Evolutionary conservation across 2,888 invertebrate species (phyloP).

Genomic region (Scaptodrosophila latifasciaeformis): DNA sequence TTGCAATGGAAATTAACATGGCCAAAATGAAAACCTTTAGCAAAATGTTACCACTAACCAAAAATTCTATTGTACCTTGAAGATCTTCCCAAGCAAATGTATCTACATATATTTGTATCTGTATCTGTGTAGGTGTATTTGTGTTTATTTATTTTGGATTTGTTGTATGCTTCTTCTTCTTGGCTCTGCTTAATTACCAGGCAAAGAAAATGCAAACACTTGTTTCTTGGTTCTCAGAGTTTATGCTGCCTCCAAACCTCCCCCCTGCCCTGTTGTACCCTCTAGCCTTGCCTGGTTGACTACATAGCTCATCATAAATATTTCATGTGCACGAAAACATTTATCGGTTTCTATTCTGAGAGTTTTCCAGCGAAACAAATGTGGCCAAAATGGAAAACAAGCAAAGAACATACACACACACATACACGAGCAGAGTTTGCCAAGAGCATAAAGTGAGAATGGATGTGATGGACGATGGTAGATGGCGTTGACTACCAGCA

Average conservation of each 20-base stretch:
- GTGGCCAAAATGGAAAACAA: conserved; percentile 44
- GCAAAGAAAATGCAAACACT: conserved; percentile 7
- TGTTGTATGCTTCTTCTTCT: background rate
- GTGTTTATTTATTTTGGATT: too few species aligned
- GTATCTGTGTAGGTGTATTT: too few species aligned
- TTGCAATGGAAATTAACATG: conserved; percentile 41
- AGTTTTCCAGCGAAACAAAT: background rate
- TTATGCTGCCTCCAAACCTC: too few species aligned
- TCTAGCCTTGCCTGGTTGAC: conserved; percentile 1
- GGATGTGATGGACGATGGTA: too few species aligned
- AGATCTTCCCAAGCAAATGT: too few species aligned
- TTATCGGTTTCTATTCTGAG: background rate
- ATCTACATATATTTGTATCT: too few species aligned
- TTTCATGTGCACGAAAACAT: conserved; percentile 48
- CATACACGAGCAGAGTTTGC: too few species aligned
- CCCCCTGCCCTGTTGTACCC: background rate
- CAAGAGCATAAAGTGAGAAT: too few species aligned
- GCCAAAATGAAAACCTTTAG: conserved; percentile 15
- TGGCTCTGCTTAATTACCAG: conserved; percentile 4
- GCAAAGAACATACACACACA: conserved; percentile 9
- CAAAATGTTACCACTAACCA: too few species aligned
- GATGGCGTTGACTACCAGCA: background rate
- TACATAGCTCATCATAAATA: conserved; percentile 49
- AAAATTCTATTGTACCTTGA: too few species aligned
- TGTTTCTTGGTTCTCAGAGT: background rate